phyloP scores from a whole-genome alignment of 2,888 invertebrate genomes.

The Xylota sylvarum region DNA sequence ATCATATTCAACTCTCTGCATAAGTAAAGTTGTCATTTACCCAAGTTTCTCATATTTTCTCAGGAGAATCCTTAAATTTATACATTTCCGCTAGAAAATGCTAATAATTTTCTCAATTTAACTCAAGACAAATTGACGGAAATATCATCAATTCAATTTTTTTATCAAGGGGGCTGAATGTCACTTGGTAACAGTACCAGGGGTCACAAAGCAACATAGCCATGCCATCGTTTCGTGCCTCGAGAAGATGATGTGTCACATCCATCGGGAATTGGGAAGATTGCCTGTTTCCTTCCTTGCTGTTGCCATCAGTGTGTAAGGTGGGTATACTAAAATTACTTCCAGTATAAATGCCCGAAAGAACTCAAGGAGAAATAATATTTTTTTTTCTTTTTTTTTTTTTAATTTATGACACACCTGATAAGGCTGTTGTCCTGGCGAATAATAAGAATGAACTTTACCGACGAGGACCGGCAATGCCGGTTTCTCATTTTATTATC shows the following conservation, averaged over 20 bases:
- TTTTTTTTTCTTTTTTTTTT: constrained; percentile 10
- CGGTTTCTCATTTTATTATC: constrained; percentile 70
- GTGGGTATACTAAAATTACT: not conserved
- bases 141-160: constrained; percentile 9
- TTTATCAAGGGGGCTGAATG: constrained; percentile 7
- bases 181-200: not conserved
- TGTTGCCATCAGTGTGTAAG: constrained; percentile 16
- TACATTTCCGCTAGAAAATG: not conserved
- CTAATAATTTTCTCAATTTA: not conserved
- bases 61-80: not conserved
- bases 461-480: constrained; percentile 25
- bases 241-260: constrained; percentile 28
- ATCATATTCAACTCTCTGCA: too few species aligned
- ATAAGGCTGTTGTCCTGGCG: constrained; percentile 59
- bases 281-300: constrained; percentile 64
- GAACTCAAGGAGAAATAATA: not conserved
- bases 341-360: constrained; percentile 6
- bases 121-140: constrained; percentile 18
- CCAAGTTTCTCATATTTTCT: not conserved
- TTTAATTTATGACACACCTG: constrained; percentile 56
- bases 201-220: constrained; percentile 8
- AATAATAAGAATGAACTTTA: constrained; percentile 62
- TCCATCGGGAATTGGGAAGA: constrained; percentile 62
- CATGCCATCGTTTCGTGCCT: too few species aligned
- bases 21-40: too few species aligned